Base-by-base conservation (phyloP, 2,113 vertebrate species). In the Cheilinus undulatus region DNA sequence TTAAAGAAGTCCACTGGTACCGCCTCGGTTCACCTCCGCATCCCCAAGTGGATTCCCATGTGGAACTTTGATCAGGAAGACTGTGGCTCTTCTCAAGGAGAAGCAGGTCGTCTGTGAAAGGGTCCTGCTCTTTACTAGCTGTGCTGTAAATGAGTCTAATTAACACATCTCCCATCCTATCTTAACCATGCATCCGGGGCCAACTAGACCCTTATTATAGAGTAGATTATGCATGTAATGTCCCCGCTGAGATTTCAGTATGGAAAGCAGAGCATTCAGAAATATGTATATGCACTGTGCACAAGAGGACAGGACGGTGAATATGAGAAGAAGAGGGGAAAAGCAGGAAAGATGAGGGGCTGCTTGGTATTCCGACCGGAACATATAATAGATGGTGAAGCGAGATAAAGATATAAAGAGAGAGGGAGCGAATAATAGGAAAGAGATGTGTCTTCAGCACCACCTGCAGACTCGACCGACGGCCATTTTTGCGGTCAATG, bases 401-500 rank as follows among this genome's bases (percentile, higher is more conserved):
- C 15, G 62, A 84, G 87, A 84, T 82, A 79, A 28, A 77, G 75
- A 74, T 14, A 62, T 63, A 87, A 76, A 68, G 14, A 78, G 69
- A 69, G 68, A 69, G 66, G 12, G 38, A 46, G 58, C 62, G 51
- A 53, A 72, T 38, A 57, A 46, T 49, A 46, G 64, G 58, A 69
- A 69, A 85, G 69, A 81, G 71, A 75, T 56, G 64, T 58, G 57
- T 76, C 85, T 83, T 71, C 64, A 45, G 73, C 72, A 84, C 79
- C 90, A 91, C 89, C 91, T 92, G 91, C 78, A 67, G 70, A 80
- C 83, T 69, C 49, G 43, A 84, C 85, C 73, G 76, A 79, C 77
- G 74, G 84, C 85, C 82, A 89, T 89, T 85, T n/a, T 87, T 78
- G 82, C 48, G 86, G 90, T 91, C 90, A 92, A 92, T 92, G 90